Base-by-base conservation (phyloP, 30 jellyfish, hydroid and myxozoan species). In the Mastigias papua region DNA sequence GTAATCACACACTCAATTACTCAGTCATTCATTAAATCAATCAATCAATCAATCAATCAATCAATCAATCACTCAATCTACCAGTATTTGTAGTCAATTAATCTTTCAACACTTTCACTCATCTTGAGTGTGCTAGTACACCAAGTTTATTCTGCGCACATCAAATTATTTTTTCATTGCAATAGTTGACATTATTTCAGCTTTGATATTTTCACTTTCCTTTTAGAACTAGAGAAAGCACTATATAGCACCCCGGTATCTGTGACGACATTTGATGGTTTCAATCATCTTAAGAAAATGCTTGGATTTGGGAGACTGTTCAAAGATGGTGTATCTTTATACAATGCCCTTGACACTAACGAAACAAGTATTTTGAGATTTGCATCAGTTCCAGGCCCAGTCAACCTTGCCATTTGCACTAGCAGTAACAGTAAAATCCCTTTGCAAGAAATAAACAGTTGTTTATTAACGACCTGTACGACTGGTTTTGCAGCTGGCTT, bases 381-480 rank as follows among this genome's bases (percentile, higher is more conserved):
- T 64, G 54, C 64, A 23, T 19, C 62, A 15, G 33, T 75, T 15
- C 86, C 86, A 2, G 86, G 86, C 29, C 74, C 86, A 32, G 61
- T 75, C 13, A 75, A 49, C 61, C 57, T 51, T 20, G 86, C 86
- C 2, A 29, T 75, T 29, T 75, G 86, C 58, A 75, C 86, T 10
- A 33, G 33, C 58, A 50, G 58, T 28, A 58, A 0, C 31, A 17
- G 27, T 5, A 21, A 7, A 11, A 48, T 75, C 62, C 22, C 62
- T n/a, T 48, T 75, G 29, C 50, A 5, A 17, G 60, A 30, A 51
- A 8, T 46, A 20, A 11, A 29, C 29, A 33, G 71, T 30, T 75
- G 86, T 25, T 10, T 75, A 31, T 25, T 23, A 23, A 49, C 37
- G 3, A 75, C 34, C 3, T 75, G 86, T 31, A 49, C 58, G 5